Base-by-base conservation (phyloP, 2,113 vertebrate species). In the Embiotoca jacksoni region DNA sequence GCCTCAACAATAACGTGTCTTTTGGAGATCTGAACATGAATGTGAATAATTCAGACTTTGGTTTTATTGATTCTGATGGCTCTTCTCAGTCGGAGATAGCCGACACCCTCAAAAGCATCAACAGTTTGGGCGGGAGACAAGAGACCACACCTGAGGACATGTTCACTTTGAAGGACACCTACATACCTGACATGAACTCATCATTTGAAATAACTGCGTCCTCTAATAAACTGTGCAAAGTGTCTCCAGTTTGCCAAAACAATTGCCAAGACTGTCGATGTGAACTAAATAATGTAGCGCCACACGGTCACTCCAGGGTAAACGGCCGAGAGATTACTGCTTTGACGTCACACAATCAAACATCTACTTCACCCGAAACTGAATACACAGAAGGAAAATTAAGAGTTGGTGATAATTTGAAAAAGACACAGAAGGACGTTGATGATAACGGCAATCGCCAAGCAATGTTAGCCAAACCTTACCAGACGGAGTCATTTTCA, bases 51-150 rank as follows among this genome's bases (percentile, higher is more conserved):
- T 89, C 79, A 1, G 87, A 94, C 72, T 94, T 94, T 77, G 65
- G 83, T 73, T 94, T 94, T 41, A 93, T 94, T 53, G 94, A 95
- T 86, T 94, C 94, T 8, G 94, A 92, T 49, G 84, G 89, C 32
- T 95, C 94, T 7, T 74, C 89, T 31, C 84, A 75, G 2, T 93
- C 93, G 1, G 93, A 94, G 9, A 35, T 52, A 33, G 69, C 14
- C 0, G 85, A 91, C 41, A 63, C 52, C 14, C 55, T 75, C 7
- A 89, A 85, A 82, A 64, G 64, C 50, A 49, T 79, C 23, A 44
- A 30, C n/a, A 66, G 46, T 75, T 62, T 75, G n/a, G 58, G 36
- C 0, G 79, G n/a, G 31, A 49, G 2, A 37, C 23, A 23, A 23
- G 23, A 76, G 15, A 62, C 37, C 41, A 32, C 63, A 36, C 69